Evolutionary conservation across 2,113 vertebrate species (phyloP).

Genomic region (Phoenicopterus ruber): DNA sequence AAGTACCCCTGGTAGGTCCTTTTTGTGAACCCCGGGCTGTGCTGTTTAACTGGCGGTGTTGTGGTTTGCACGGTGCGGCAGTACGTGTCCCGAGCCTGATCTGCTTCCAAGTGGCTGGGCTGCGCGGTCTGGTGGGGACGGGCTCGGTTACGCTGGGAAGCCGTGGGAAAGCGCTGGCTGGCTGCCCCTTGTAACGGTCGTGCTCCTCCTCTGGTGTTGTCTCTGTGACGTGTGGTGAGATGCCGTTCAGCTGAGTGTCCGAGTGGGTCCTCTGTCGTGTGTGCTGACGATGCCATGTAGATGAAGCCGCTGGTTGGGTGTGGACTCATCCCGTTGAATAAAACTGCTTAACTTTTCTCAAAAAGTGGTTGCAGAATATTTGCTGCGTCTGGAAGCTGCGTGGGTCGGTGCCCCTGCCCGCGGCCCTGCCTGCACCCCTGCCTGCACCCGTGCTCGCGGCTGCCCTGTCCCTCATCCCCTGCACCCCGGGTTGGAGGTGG

Average conservation of each 20-base stretch:
- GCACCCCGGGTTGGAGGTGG: fast-evolving
- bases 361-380: slow-evolving; percentile 6
- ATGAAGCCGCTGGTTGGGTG: slow-evolving; percentile 85
- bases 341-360: slow-evolving; percentile 80
- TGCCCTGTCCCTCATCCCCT: fast-evolving
- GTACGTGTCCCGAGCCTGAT: slow-evolving; percentile 58
- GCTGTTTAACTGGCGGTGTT: slow-evolving; percentile 56
- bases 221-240: slow-evolving; percentile 81
- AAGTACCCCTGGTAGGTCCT: slow-evolving; percentile 49
- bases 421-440: not conserved
- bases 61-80: slow-evolving; percentile 61
- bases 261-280: slow-evolving; percentile 84
- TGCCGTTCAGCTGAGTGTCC: slow-evolving; percentile 81
- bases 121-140: not conserved
- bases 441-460: fast-evolving
- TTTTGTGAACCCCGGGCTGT: slow-evolving; percentile 48
- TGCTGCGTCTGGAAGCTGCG: fast-evolving
- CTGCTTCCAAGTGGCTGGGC: slow-evolving; percentile 65
- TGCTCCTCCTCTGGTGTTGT: slow-evolving; percentile 71
- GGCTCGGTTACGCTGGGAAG: slow-evolving; percentile 12
- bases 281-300: slow-evolving; percentile 77
- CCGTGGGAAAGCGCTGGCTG: slow-evolving; percentile 46
- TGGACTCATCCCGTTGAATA: slow-evolving; percentile 80
- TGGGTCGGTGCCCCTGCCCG: fast-evolving
- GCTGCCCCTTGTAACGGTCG: slow-evolving; percentile 51